Evolutionary conservation across 2,888 invertebrate species (phyloP).

Genomic region (Hecatera dysodea): DNA sequence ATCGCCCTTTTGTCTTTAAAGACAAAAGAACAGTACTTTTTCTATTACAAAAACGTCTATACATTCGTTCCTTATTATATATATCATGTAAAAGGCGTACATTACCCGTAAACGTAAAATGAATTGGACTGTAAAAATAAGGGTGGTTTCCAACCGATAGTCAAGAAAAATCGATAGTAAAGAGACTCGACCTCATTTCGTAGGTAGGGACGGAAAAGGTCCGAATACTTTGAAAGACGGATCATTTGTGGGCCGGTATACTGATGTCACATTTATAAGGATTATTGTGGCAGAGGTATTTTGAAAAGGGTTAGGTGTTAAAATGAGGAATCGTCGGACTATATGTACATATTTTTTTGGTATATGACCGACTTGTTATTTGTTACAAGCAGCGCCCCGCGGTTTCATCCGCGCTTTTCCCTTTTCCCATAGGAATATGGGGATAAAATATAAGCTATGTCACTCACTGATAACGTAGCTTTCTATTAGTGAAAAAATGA

Average conservation of each 20-base stretch:
- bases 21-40: not conserved
- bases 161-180: constrained; percentile 59
- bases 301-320: constrained; percentile 43
- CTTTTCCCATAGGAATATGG: too few relatives aligned
- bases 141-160: constrained; percentile 54
- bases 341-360: constrained; percentile 8
- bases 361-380: not conserved
- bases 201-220: constrained; percentile 56
- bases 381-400: too few relatives aligned
- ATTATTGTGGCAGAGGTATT: constrained; percentile 41
- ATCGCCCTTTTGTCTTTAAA: not conserved
- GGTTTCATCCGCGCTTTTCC: too few relatives aligned
- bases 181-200: constrained; percentile 56
- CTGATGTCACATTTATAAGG: constrained; percentile 43
- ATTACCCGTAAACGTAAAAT: constrained; percentile 46
- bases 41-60: not conserved
- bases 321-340: constrained; percentile 17
- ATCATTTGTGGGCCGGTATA: constrained; percentile 45
- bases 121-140: constrained; percentile 57
- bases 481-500: too few relatives aligned
- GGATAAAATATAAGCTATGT: too few relatives aligned
- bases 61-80: constrained; percentile 3
- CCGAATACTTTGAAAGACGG: constrained; percentile 43
- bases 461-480: too few relatives aligned
- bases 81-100: constrained; percentile 26